phyloP scores from a whole-genome alignment of 1,140 invertebrate species.

The Drosophila kohkoa region DNA sequence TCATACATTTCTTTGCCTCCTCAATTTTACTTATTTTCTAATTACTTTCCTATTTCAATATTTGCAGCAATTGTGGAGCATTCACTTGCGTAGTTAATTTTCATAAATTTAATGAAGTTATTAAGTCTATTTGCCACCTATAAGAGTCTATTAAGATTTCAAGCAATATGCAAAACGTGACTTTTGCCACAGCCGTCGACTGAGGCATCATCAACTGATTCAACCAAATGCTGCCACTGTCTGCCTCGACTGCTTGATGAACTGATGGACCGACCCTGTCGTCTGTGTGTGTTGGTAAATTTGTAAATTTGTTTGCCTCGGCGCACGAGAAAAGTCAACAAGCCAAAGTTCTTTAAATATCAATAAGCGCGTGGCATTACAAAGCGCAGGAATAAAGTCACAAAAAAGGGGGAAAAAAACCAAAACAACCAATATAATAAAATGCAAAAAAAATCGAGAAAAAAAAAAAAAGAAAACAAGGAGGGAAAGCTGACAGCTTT shows the following conservation, averaged over 20 bases:
- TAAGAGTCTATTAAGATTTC: conserved; percentile 9
- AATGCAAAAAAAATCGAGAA: neutral
- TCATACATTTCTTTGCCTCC: too few relatives aligned
- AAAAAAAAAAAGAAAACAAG: neutral
- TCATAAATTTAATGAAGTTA: neutral
- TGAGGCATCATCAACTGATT: conserved; percentile 55
- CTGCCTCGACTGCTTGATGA: neutral
- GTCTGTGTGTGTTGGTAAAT: conserved; percentile 52
- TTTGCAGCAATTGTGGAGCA: neutral
- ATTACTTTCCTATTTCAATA: neutral
- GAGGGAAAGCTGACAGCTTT: neutral
- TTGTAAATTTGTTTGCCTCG: conserved; percentile 64
- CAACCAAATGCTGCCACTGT: conserved; percentile 41
- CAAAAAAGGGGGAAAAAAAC: neutral
- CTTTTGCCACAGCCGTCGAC: conserved; percentile 63
- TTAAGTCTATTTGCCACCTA: conserved; percentile 7
- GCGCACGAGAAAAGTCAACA: conserved; percentile 66
- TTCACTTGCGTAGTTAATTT: neutral
- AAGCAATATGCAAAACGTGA: conserved; percentile 66
- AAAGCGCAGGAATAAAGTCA: neutral
- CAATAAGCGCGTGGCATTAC: conserved; percentile 42
- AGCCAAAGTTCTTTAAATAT: conserved; percentile 57
- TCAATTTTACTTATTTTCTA: too few relatives aligned
- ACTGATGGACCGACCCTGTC: conserved; percentile 1
- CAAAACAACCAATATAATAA: conserved; percentile 5